phyloP scores from a whole-genome alignment of 2,113 vertebrate genomes.

The Axis porcinus region DNA sequence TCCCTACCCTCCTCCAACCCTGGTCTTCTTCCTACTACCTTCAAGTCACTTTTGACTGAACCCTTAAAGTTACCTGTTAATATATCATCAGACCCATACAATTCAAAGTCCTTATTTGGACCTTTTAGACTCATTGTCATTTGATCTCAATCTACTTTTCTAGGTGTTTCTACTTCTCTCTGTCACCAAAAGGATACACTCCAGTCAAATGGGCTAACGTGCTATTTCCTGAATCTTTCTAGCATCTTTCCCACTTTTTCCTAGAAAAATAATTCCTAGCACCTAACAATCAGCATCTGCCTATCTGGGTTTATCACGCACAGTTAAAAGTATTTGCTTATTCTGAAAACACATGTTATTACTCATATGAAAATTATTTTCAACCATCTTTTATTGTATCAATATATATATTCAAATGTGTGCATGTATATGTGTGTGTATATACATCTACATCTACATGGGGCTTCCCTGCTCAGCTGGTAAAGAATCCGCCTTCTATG shows the following conservation, averaged over 20 bases:
- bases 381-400: background rate
- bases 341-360: background rate
- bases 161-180: background rate
- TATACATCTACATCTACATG: background rate
- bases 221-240: constrained; percentile 45
- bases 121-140: background rate
- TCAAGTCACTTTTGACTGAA: background rate
- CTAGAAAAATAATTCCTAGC: constrained; percentile 46
- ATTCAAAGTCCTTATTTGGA: background rate
- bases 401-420: background rate
- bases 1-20: background rate
- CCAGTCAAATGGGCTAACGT: constrained; percentile 10
- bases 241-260: constrained; percentile 38
- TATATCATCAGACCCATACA: background rate
- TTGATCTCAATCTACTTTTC: constrained; percentile 4
- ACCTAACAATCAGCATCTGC: background rate
- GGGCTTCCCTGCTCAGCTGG: background rate
- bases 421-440: background rate
- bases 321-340: constrained; percentile 7
- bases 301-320: background rate
- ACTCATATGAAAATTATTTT: background rate
- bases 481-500: background rate
- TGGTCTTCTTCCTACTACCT: background rate
- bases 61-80: background rate
- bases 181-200: background rate